These are phyloP conservation scores for Lottia scabra DNA, from an alignment of 2,888 invertebrate species.

Conservation along the genomic window DNA sequence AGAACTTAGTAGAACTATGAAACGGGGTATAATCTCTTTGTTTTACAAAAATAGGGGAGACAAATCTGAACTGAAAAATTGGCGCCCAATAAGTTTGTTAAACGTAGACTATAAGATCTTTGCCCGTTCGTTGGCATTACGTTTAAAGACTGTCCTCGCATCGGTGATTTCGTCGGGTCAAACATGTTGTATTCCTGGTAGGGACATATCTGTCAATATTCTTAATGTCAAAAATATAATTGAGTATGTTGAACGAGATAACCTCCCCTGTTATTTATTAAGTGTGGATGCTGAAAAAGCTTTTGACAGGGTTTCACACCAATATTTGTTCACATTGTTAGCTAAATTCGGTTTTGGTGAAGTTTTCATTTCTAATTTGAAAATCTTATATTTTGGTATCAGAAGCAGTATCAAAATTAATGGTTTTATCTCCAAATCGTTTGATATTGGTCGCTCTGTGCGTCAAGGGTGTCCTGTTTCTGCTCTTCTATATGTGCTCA, in stretches of 20 bases:
- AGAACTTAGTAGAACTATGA: constrained; percentile 20
- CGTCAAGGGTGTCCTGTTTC: neutral
- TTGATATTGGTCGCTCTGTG: neutral
- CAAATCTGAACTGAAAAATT: constrained; percentile 30
- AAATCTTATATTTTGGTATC: constrained; percentile 34
- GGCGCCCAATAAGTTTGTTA: constrained; percentile 39
- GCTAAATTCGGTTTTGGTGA: constrained; percentile 34
- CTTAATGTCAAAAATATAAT: constrained; percentile 33
- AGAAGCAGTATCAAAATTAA: constrained; percentile 33
- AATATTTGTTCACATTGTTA: constrained; percentile 33
- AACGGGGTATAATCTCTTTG: constrained; percentile 22
- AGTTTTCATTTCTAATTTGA: constrained; percentile 34
- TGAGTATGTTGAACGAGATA: constrained; percentile 36
- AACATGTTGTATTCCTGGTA: constrained; percentile 36
- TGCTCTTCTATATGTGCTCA: neutral
- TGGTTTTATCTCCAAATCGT: constrained; percentile 25
- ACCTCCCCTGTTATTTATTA: constrained; percentile 31
- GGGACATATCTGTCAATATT: constrained; percentile 39
- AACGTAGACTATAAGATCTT: constrained; percentile 40
- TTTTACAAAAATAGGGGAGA: constrained; percentile 35
- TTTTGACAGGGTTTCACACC: constrained; percentile 38
- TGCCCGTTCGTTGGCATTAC: constrained; percentile 32
- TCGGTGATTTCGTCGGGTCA: constrained; percentile 32
- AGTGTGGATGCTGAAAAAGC: constrained; percentile 43
- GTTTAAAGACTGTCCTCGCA: constrained; percentile 28